phyloP scores from a whole-genome alignment of 2,113 vertebrate genomes.

The Madoqua kirkii region DNA sequence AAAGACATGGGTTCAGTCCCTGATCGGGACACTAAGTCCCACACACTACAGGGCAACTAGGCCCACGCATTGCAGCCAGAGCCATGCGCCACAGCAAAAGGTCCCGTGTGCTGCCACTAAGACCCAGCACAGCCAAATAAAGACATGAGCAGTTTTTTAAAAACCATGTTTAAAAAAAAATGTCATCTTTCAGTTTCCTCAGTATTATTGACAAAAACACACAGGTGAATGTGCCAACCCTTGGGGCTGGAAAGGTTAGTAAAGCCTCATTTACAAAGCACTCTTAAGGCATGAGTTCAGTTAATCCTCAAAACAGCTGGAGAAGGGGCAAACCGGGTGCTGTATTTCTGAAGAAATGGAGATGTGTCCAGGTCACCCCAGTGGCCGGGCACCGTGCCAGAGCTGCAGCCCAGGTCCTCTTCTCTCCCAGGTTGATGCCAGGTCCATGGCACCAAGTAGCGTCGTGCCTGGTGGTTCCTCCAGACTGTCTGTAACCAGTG shows the following conservation, averaged over 20 bases:
- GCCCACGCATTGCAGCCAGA: not conserved
- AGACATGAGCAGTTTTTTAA: not conserved
- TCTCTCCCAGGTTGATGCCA: not conserved
- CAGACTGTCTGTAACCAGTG: not conserved
- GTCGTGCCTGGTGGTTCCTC: too few species aligned
- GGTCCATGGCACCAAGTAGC: rapidly evolving
- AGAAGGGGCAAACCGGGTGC: not conserved
- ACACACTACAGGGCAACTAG: not conserved
- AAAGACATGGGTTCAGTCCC: not conserved
- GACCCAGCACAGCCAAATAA: not conserved
- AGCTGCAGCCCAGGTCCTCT: not conserved
- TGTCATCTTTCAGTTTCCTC: not conserved
- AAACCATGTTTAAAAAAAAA: not conserved
- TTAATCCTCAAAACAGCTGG: not conserved
- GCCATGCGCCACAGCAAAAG: not conserved
- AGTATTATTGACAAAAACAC: not conserved
- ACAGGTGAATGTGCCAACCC: not conserved
- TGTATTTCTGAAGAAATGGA: not conserved
- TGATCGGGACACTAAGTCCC: not conserved
- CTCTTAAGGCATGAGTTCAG: not conserved
- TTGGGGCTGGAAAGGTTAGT: not conserved
- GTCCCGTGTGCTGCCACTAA: not conserved
- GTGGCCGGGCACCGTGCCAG: not conserved
- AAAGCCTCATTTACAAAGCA: not conserved
- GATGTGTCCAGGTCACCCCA: not conserved